Conservation (phyloP, 2,113 vertebrate genomes). For the Cephalopterus ornatus region DNA sequence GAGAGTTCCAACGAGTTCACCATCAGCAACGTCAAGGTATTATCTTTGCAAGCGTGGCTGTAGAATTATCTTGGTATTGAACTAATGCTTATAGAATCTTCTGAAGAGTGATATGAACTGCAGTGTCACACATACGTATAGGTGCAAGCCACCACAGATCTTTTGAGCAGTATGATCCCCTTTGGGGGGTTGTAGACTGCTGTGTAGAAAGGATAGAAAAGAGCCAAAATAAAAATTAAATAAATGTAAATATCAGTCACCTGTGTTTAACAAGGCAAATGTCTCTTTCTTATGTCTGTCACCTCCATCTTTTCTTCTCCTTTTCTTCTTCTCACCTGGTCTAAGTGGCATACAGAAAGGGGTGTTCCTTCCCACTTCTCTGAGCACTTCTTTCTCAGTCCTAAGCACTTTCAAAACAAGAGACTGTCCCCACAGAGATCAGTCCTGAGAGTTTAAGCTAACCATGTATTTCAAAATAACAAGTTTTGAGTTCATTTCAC, state of each 20-base stretch:
- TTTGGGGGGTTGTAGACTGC: neutral
- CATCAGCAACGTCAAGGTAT: neutral
- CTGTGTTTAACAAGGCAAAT: neutral
- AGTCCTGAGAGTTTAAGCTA: neutral
- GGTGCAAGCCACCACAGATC: neutral
- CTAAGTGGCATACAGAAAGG: neutral
- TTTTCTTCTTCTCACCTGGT: neutral
- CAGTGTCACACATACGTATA: neutral
- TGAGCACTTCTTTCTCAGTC: neutral
- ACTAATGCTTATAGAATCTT: neutral
- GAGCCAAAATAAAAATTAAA: neutral
- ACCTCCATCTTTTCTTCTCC: neutral
- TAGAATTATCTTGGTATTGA: neutral
- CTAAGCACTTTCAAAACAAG: neutral
- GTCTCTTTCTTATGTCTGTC: neutral
- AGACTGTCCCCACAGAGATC: neutral
- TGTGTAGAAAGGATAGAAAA: neutral
- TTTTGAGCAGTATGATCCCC: neutral
- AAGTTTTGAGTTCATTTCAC: slow-evolving; percentile 18
- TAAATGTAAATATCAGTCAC: neutral
- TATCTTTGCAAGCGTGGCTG: neutral
- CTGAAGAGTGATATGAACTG: neutral
- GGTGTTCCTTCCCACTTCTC: neutral
- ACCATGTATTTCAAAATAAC: neutral
- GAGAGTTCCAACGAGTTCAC: neutral